Conservation (phyloP, 2,797 vertebrate species). For the Danio albolineatus region DNA sequence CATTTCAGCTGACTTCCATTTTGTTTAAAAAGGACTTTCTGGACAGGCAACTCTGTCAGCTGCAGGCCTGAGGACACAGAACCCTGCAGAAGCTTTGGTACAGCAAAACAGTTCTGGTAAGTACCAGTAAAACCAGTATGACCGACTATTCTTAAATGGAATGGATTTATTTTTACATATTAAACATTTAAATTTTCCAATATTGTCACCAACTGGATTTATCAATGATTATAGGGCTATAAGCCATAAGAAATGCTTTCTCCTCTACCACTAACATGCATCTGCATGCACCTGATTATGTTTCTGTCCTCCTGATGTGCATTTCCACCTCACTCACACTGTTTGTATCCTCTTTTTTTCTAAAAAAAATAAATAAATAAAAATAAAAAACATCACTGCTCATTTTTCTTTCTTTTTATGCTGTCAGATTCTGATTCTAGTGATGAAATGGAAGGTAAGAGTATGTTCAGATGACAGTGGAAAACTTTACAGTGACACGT, state of each 20-base stretch:
- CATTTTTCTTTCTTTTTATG: conserved; percentile 47
- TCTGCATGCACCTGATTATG: neutral
- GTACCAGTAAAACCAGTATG: conserved; percentile 43
- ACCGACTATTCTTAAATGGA: neutral
- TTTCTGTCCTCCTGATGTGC: neutral
- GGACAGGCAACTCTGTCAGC: conserved; percentile 83
- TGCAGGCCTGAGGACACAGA: conserved; percentile 83
- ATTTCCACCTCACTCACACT: conserved; percentile 45
- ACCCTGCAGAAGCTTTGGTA: conserved; percentile 79
- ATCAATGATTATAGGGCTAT: neutral
- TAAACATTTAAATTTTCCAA: neutral
- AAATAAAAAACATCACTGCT: neutral
- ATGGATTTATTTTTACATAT: neutral
- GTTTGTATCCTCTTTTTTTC: conserved; percentile 44
- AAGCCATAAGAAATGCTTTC: neutral
- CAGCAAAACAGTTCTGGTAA: conserved; percentile 82
- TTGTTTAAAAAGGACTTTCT: conserved; percentile 73
- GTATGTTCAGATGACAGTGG: conserved; percentile 26
- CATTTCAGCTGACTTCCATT: neutral
- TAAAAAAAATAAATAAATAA: too few relatives aligned
- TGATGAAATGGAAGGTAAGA: conserved; percentile 87
- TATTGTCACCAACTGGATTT: neutral
- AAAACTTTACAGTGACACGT: neutral
- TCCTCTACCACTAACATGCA: neutral
- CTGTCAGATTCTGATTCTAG: conserved; percentile 86